Base-by-base conservation (phyloP, 2,888 invertebrate genomes). In the Labia minor region DNA sequence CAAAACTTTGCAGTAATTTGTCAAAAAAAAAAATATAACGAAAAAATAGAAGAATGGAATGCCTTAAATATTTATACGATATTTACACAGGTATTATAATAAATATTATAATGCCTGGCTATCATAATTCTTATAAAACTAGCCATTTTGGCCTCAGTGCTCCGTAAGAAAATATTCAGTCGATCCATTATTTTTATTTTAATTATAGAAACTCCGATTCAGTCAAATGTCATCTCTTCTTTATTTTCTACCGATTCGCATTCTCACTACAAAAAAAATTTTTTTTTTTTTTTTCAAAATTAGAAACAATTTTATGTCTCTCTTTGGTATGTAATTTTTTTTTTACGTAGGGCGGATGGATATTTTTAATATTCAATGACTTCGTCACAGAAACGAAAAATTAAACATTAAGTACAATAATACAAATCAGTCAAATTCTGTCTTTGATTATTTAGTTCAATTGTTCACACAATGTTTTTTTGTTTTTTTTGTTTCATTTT, bases 171-270 rank as follows among this genome's bases (percentile, higher is more conserved):
- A 64, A 21, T 21, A 33, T 8, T 21, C 18, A 26, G 21, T 18
- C 21, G 62, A 19, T 20, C 62, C 62, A 62, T 49, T 49, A 49
- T 49, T 33, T 8, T 49, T 49, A 49, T 49, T 49, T 49, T n/a
- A n/a, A 64, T 64, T 64, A 64, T 64, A 33, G 33, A 49, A 49
- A 49, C 49, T 49, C 49, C 49, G 49, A 49, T 49, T 49, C 49
- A 49, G 49, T 49, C 49, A 49, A 49, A 49, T 49, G n/a, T 49
- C 49, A 16, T n/a, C 49, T 14, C 49, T 16, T 49, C 49, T n/a
- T 49, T 49, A 14, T 49, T 49, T 10, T 4, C 49, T 49, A 49
- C 49, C 49, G 49, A 49, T 49, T n/a, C n/a, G n/a, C 26, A 26
- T 26, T 49, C 49, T 49, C 49, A 49, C 49, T 49, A 49, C 49